Evolutionary conservation across 2,797 vertebrate species (phyloP).

Genomic region (Melanotaenia boesemani): DNA sequence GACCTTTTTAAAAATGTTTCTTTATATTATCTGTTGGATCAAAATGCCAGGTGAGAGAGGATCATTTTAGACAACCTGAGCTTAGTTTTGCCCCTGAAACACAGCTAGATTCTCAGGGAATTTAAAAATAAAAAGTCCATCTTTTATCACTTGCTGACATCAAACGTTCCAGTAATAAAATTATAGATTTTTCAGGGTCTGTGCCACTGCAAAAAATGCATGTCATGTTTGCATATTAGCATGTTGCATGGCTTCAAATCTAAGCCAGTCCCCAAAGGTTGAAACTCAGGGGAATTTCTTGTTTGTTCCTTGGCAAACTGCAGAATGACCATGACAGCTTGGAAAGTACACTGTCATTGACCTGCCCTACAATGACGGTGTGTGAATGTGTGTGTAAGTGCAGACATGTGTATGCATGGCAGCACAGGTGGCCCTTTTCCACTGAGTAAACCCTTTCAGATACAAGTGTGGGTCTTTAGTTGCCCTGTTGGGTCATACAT

Average conservation of each 20-base stretch:
- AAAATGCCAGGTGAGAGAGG: too few relatives aligned
- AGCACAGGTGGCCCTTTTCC: constrained; percentile 51
- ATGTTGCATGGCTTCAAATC: not conserved
- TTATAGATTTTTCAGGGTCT: not conserved
- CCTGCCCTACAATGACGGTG: constrained; percentile 33
- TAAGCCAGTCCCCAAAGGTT: constrained; percentile 12
- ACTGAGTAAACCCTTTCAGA: constrained; percentile 29
- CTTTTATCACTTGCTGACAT: constrained; percentile 22
- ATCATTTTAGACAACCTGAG: constrained; percentile 5
- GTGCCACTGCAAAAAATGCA: not conserved
- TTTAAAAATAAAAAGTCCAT: constrained; percentile 8
- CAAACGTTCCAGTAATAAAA: not conserved
- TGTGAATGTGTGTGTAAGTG: constrained; percentile 17
- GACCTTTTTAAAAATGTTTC: too few relatives aligned
- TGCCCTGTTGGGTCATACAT: constrained; percentile 6
- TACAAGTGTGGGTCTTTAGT: constrained; percentile 13
- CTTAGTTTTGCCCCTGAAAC: constrained; percentile 32
- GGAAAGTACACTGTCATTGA: constrained; percentile 48
- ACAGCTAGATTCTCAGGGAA: constrained; percentile 19
- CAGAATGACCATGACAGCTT: constrained; percentile 57
- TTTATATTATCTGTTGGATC: too few relatives aligned
- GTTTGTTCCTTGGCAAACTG: constrained; percentile 29
- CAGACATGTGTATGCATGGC: constrained; percentile 28
- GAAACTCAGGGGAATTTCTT: constrained; percentile 30
- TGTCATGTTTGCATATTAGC: not conserved